These are phyloP conservation scores for Cheilosia pagana DNA, from an alignment of 2,888 invertebrate genomes.

Conservation along the genomic window DNA sequence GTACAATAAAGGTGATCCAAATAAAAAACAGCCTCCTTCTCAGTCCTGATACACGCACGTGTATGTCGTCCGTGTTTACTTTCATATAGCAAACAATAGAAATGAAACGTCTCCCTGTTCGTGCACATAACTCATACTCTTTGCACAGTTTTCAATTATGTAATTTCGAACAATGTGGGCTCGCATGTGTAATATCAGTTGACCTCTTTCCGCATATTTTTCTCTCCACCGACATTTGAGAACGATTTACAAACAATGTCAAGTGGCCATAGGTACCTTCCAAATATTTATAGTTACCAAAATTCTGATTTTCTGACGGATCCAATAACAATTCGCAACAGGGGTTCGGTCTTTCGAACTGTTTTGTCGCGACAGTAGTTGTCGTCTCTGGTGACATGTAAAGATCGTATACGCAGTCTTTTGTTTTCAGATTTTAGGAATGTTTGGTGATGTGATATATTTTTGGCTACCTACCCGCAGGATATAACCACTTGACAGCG, in stretches of 20 bases:
- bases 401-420: constrained; percentile 47
- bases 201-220: constrained; percentile 18
- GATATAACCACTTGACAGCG: constrained; percentile 47
- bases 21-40: no score
- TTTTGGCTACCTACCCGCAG: constrained; percentile 43
- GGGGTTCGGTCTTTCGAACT: constrained; percentile 41
- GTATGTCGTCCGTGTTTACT: no score
- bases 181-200: constrained; percentile 5
- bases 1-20: no score
- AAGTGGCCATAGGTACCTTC: constrained; percentile 36
- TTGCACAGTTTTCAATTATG: no score
- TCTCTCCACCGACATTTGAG: constrained; percentile 46
- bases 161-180: no score
- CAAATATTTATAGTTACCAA: constrained; percentile 59
- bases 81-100: no score
- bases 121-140: no score
- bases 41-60: no score
- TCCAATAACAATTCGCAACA: constrained; percentile 66
- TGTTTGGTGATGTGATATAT: constrained; percentile 46
- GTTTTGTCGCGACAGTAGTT: constrained; percentile 51
- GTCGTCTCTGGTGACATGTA: constrained; percentile 60
- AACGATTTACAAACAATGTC: constrained; percentile 50
- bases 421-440: constrained; percentile 38
- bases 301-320: constrained; percentile 51
- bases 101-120: no score